Conservation (phyloP, 2,888 invertebrate species). For the Chouioia cunea region DNA sequence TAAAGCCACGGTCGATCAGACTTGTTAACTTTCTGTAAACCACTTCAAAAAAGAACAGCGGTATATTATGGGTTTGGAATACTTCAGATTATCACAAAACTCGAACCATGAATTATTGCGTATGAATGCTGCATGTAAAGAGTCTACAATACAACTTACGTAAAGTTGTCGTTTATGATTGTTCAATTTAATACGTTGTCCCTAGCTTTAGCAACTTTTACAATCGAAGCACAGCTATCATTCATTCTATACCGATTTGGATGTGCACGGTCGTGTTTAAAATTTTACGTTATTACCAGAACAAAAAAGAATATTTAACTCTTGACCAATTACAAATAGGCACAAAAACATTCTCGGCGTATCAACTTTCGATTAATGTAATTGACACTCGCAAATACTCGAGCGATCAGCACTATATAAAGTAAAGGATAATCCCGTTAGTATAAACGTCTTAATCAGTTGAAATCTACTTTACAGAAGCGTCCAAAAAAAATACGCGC, state of each 20-base stretch:
- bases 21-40: conserved; percentile 28
- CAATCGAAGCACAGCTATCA: background rate
- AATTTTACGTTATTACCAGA: too few relatives aligned
- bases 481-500: background rate
- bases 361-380: too few relatives aligned
- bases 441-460: too few relatives aligned
- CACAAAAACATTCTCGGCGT: too few relatives aligned
- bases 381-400: too few relatives aligned
- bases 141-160: conserved; percentile 31
- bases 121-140: conserved; percentile 38
- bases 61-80: conserved; percentile 43
- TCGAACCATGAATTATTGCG: conserved; percentile 47
- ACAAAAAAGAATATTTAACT: too few relatives aligned
- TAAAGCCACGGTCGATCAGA: conserved; percentile 38
- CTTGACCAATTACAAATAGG: too few relatives aligned
- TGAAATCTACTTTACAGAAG: too few relatives aligned
- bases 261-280: too few relatives aligned
- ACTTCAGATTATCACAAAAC: conserved; percentile 45
- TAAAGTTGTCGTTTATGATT: conserved; percentile 38
- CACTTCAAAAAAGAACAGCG: conserved; percentile 26
- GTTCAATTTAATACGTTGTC: conserved; percentile 32
- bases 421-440: too few relatives aligned
- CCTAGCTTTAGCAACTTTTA: conserved; percentile 24
- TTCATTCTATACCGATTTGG: too few relatives aligned
- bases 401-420: too few relatives aligned